Conservation (phyloP, 2,888 invertebrate genomes). For the Eucriotettix oculatus region DNA sequence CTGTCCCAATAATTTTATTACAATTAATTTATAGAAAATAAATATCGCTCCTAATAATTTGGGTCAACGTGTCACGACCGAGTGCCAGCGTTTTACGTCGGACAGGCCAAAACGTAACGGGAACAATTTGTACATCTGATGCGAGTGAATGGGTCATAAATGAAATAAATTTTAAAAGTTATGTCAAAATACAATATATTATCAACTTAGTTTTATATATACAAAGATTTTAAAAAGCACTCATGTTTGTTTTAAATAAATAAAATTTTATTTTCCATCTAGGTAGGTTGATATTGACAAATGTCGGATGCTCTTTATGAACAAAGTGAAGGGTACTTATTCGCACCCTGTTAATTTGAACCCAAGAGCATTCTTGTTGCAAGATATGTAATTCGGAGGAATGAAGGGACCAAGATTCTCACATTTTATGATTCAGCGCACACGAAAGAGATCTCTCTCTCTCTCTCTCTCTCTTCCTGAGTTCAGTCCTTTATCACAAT, state of each 20-base stretch:
- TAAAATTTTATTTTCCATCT: slow-evolving; percentile 3
- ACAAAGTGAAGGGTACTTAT: not conserved
- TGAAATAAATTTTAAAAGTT: too few relatives aligned
- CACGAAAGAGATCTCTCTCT: not conserved
- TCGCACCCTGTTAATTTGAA: not conserved
- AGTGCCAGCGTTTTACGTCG: too few relatives aligned
- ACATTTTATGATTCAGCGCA: not conserved
- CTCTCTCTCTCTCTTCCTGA: slow-evolving; percentile 7
- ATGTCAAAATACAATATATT: slow-evolving; percentile 5
- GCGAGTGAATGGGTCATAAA: too few relatives aligned
- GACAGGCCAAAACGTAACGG: too few relatives aligned
- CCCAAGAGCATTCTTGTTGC: slow-evolving; percentile 6
- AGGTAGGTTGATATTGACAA: slow-evolving; percentile 1
- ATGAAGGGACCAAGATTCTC: not conserved
- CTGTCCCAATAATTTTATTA: too few relatives aligned
- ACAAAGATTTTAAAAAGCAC: slow-evolving; percentile 10
- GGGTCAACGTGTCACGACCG: too few relatives aligned
- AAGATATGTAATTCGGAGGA: slow-evolving; percentile 9
- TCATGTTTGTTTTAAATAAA: slow-evolving; percentile 2
- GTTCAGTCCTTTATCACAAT: slow-evolving; percentile 8
- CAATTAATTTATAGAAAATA: too few relatives aligned
- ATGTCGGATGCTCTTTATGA: not conserved
- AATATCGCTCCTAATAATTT: too few relatives aligned
- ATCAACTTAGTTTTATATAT: slow-evolving; percentile 11
- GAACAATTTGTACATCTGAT: too few relatives aligned